phyloP scores from a whole-genome alignment of 2,888 invertebrate genomes.

The Carcina quercana region DNA sequence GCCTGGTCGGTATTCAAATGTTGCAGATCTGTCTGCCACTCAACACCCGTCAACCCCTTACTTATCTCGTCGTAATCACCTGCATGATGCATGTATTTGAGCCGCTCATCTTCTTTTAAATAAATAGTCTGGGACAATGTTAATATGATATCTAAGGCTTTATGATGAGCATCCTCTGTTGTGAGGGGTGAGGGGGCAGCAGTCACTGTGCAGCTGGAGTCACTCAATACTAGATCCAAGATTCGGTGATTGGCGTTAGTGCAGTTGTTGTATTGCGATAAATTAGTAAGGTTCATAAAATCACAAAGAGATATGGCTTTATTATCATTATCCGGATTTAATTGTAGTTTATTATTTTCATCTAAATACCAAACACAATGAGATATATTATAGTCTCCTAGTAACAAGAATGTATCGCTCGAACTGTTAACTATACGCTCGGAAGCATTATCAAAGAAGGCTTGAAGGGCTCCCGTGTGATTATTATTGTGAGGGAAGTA shows the following conservation, averaged over 20 bases:
- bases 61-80: no score
- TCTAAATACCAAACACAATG: not conserved
- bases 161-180: no score
- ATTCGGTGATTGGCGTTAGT: not conserved
- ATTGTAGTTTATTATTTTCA: not conserved
- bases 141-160: no score
- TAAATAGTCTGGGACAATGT: no score
- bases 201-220: not conserved
- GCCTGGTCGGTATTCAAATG: no score
- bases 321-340: not conserved
- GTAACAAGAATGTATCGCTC: not conserved
- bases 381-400: not conserved
- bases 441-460: not conserved
- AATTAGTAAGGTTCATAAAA: not conserved
- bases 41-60: no score
- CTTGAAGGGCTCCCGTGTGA: not conserved
- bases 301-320: not conserved
- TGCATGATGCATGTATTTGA: no score
- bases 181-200: no score
- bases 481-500: not conserved
- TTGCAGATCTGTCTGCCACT: no score
- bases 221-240: not conserved
- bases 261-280: not conserved
- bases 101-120: no score
- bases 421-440: not conserved